Evolutionary conservation across 1,140 invertebrate species (phyloP), one percentile per base, ranked within the genome.

Genomic region (Drosophila nigromelanica): DNA sequence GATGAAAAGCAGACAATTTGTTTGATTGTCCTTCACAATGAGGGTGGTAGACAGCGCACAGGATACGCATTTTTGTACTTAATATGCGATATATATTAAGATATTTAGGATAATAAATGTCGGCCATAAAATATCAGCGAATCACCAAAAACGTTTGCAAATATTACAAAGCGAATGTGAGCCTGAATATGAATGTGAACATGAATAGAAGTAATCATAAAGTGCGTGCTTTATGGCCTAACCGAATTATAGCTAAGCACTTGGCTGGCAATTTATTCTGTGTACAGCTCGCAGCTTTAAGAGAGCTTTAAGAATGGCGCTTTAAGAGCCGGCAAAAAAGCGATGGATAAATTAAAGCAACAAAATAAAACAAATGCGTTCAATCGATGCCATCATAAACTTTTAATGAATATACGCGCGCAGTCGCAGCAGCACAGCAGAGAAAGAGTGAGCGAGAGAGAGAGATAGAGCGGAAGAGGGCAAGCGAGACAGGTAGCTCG

Each of bases 51-150:
- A 61, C 24, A 30, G 14, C 27, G 27, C 40, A 37, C 48, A 52
- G 18, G 56, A 58, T 51, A 27, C 24, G 50, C 10, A 54, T 37
- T 3, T 27, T 8, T 61, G 35, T 62, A 62, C 62, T 56, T 69
- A 43, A 14, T 76, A 63, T 64, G 64, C 58, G 56, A 66, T 69
- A 71, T 58, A 61, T 77, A 77, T 86, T 76, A 62, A 69, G 75
- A 71, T 77, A 80, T 73, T 87, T 82, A 62, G 52, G 60, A 76
- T 70, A 75, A 86, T 87, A 86, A 86, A 87, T 51, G 71, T 66
- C 51, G 60, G 62, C 76, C 74, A 79, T 86, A 85, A 85, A 85
- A 64, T 74, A 77, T 66, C 60, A 58, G 73, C 76, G 35, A 68
- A 61, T 68, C 55, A 55, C 37, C 50, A 52, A 55, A 47, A 61